Evolutionary conservation across 2,888 invertebrate species (phyloP), one percentile per base, ranked within the genome.

Genomic region (Isoperla grammatica): DNA sequence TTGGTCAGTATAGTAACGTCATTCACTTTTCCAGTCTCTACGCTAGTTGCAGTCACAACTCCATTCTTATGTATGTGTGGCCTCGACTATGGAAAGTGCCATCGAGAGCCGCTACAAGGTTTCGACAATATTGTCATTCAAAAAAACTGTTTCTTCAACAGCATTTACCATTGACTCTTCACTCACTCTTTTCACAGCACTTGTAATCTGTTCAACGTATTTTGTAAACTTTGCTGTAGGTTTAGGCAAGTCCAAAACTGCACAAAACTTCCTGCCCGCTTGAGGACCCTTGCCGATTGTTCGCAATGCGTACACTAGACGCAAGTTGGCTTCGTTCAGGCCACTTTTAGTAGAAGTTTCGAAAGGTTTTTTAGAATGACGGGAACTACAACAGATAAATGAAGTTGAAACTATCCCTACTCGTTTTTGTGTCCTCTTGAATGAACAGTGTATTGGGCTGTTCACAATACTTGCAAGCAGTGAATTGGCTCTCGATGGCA

Each of bases 31-130:
- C 46, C 50, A 15, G 22, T 48, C 11, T 54, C 48, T n/a, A 22
- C 29, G n/a, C 53, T 23, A 13, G 48, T 48, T 2, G 35, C 50
- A 9, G 57, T 55, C 6, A 57, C 57, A 48, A 57, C 50, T 17
- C 48, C 48, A 20, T 57, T 57, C 4, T 40, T 20, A 1, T 48
- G n/a, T n/a, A 57, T n/a, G 45, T 29, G 19, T 35, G 39, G 1
- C 57, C 57, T 13, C 57, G 19, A 13, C 20, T 57, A 6, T 57
- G 57, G 49, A 19, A 57, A 1, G 23, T 57, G 13, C 57, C 57
- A 15, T 57, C 57, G 6, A 19, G 3, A 5, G 19, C 46, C n/a
- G n/a, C n/a, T n/a, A n/a, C n/a, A n/a, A n/a, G n/a, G n/a, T n/a
- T n/a, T n/a, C n/a, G n/a, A n/a, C n/a, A n/a, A n/a, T n/a, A n/a